A percentile compares a stretch with the other conserved stretches of the same genome.
Conservation (phyloP, 2,888 invertebrate genomes). For the Noctua janthe region DNA sequence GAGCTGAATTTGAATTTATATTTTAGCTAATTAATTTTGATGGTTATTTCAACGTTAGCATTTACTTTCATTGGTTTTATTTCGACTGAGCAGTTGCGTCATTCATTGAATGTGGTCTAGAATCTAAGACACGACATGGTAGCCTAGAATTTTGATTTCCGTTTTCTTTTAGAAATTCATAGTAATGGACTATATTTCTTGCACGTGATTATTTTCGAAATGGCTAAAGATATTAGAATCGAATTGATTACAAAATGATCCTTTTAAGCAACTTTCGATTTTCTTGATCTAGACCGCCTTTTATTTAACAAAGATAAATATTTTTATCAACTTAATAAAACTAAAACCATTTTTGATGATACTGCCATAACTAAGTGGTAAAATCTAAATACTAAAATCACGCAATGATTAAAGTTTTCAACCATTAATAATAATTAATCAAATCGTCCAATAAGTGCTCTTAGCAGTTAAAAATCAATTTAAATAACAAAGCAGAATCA, state of each 20-base stretch:
- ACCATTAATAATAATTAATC: constrained; percentile 26
- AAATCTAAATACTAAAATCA: constrained; percentile 23
- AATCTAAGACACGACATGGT: constrained; percentile 48
- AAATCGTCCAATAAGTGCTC: constrained; percentile 23
- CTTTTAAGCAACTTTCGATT: neutral
- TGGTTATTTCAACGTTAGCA: constrained; percentile 24
- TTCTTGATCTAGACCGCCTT: neutral
- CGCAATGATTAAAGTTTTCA: constrained; percentile 43
- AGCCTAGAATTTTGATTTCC: constrained; percentile 57
- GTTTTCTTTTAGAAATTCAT: constrained; percentile 50
- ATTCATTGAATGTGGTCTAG: constrained; percentile 37
- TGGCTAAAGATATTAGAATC: neutral
- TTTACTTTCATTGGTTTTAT: constrained; percentile 33
- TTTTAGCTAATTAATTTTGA: constrained; percentile 11
- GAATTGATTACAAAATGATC: neutral
- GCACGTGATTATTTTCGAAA: constrained; percentile 10
- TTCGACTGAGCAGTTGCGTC: constrained; percentile 41
- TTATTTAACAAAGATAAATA: neutral
- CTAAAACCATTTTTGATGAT: neutral
- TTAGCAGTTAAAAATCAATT: constrained; percentile 25
- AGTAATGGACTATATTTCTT: constrained; percentile 27
- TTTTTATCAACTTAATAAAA: neutral
- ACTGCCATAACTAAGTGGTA: constrained; percentile 5
- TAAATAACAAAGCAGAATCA: constrained; percentile 10
- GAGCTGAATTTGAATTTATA: neutral